Conservation (phyloP, 2,797 vertebrate species). For the Dicrostonyx torquatus region DNA sequence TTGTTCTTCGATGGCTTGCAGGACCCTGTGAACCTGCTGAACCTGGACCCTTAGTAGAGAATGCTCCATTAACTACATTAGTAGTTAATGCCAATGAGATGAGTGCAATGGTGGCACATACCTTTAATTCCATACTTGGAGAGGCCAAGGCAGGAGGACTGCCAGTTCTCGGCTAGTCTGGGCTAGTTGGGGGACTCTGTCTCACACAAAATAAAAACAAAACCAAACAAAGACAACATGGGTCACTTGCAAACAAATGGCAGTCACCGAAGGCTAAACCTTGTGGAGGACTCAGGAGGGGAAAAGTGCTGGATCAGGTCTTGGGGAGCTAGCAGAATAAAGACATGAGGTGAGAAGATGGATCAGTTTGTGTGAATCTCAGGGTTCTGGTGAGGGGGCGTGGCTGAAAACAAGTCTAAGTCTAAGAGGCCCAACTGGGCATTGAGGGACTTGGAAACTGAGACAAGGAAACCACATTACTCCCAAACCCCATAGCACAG, state of each 20-base stretch:
- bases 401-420: not conserved
- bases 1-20: not conserved
- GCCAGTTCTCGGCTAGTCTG: not conserved
- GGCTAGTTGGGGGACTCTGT: not conserved
- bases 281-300: not conserved
- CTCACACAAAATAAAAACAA: not conserved
- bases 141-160: not conserved
- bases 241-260: not conserved
- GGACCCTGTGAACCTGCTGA: not conserved
- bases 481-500: not conserved
- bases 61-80: not conserved
- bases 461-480: not conserved
- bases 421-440: not conserved
- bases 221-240: not conserved
- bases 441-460: not conserved
- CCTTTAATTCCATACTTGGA: not conserved
- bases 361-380: not conserved
- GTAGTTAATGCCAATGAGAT: too few relatives aligned
- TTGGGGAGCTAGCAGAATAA: not conserved
- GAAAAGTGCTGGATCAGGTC: not conserved
- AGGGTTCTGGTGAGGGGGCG: not conserved
- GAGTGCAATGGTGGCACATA: not conserved
- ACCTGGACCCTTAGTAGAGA: not conserved
- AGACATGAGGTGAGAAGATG: not conserved
- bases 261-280: not conserved